Percentiles rank a stretch among this genome's conserved stretches.
Evolutionary conservation across 1,140 invertebrate genomes (phyloP).

Genomic region (Polypedilum vanderplanki): DNA sequence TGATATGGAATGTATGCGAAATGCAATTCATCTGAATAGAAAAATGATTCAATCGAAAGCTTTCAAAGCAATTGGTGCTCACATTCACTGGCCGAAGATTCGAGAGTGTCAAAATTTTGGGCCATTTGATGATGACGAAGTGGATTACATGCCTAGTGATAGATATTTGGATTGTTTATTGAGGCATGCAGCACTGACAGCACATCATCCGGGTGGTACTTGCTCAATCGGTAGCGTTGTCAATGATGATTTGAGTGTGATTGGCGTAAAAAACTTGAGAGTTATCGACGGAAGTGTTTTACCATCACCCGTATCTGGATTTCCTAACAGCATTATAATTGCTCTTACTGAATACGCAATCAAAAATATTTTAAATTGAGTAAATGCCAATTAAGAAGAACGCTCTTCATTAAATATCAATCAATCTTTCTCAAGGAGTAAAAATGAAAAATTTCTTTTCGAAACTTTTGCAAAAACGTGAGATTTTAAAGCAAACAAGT

Average conservation of each 20-base stretch:
- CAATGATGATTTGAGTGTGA: conserved; percentile 53
- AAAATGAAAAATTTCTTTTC: no score
- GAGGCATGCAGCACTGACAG: conserved; percentile 54
- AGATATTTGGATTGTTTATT: conserved; percentile 60
- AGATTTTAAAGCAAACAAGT: no score
- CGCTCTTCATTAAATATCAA: no score
- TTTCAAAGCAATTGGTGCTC: conserved; percentile 54
- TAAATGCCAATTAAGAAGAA: no score
- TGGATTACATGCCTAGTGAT: conserved; percentile 43
- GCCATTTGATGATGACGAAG: conserved; percentile 38
- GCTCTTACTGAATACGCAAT: conserved; percentile 58
- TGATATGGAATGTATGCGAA: conserved; percentile 56
- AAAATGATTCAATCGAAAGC: conserved; percentile 49
- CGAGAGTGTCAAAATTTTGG: conserved; percentile 49
- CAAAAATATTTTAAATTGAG: conserved; percentile 47
- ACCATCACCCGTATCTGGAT: conserved; percentile 58
- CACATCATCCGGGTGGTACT: conserved; percentile 61
- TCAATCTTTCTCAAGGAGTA: no score
- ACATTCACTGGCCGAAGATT: conserved; percentile 56
- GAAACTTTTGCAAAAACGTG: no score
- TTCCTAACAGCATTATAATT: conserved; percentile 60
- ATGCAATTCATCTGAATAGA: conserved; percentile 53
- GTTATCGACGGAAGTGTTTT: conserved; percentile 66
- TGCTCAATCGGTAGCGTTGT: conserved; percentile 55
- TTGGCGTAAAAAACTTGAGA: conserved; percentile 52